Conservation (phyloP, 2,113 vertebrate genomes). For the Symphodus melops region DNA sequence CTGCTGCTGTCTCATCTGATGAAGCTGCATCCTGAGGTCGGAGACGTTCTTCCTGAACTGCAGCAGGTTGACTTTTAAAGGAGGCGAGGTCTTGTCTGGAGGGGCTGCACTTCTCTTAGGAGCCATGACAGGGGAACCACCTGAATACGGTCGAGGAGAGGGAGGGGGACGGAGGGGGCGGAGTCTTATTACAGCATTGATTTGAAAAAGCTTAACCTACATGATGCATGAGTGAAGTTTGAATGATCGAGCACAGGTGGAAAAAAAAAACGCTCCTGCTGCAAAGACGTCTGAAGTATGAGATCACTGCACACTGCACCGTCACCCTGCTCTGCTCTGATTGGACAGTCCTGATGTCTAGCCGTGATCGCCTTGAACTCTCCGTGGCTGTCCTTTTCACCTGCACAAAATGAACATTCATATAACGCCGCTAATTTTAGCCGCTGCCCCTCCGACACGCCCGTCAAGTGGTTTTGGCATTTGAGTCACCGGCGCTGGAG, state of each 20-base stretch:
- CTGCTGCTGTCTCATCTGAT: conserved; percentile 95
- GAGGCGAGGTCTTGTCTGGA: conserved; percentile 71
- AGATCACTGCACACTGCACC: background rate
- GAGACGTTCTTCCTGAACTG: conserved; percentile 90
- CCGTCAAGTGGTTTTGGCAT: conserved; percentile 16
- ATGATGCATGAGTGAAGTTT: background rate
- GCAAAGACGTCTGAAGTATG: too few species aligned
- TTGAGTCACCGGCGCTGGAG: conserved; percentile 13
- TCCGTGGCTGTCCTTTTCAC: background rate
- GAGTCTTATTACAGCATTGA: background rate
- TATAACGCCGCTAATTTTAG: conserved; percentile 9
- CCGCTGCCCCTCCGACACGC: conserved; percentile 42
- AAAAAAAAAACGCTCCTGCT: too few species aligned
- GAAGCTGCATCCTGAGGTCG: conserved; percentile 92
- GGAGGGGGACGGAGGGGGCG: rapidly evolving
- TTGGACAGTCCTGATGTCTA: conserved; percentile 27
- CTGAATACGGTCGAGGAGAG: conserved; percentile 39
- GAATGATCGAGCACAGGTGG: background rate
- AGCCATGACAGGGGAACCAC: conserved; percentile 78
- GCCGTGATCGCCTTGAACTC: conserved; percentile 2
- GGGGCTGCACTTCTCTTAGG: conserved; percentile 74
- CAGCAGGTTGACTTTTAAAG: conserved; percentile 88
- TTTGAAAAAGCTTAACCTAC: background rate
- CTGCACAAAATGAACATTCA: conserved; percentile 19
- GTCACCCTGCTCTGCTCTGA: conserved; percentile 10